Conservation (phyloP, 2,797 vertebrate genomes). For the Tolypeutes matacus region DNA sequence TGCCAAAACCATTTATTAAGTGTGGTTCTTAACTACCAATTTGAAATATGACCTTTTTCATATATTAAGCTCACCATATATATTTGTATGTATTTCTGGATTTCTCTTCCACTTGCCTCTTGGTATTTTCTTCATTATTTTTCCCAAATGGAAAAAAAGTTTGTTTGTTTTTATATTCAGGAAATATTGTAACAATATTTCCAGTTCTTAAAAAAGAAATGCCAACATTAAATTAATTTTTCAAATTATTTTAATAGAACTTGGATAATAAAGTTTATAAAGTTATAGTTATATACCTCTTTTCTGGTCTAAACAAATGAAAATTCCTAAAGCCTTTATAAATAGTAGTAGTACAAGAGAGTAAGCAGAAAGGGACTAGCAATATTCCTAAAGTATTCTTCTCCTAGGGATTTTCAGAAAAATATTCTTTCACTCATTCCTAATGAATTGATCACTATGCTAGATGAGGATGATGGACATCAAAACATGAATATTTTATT, state of each 20-base stretch:
- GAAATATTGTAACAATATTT: slow-evolving; percentile 7
- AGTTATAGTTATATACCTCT: not conserved
- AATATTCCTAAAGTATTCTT: not conserved
- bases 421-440: not conserved
- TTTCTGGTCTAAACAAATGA: not conserved
- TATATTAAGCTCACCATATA: not conserved
- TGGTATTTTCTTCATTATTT: not conserved
- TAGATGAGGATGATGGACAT: not conserved
- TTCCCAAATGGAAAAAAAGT: not conserved
- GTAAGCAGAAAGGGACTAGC: not conserved
- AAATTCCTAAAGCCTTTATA: not conserved
- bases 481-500: not conserved
- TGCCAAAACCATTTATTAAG: slow-evolving; percentile 5
- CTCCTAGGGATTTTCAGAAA: slow-evolving; percentile 12
- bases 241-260: not conserved
- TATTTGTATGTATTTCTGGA: not conserved
- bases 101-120: not conserved
- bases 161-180: slow-evolving; percentile 6
- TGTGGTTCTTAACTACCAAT: slow-evolving; percentile 5
- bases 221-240: slow-evolving; percentile 4
- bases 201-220: not conserved
- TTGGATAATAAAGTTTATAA: not conserved
- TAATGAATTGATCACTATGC: not conserved
- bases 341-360: not conserved
- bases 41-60: slow-evolving; percentile 16